These are phyloP conservation scores for Bradypodion pumilum DNA, from an alignment of 2,797 vertebrate species.

Conservation along the genomic window DNA sequence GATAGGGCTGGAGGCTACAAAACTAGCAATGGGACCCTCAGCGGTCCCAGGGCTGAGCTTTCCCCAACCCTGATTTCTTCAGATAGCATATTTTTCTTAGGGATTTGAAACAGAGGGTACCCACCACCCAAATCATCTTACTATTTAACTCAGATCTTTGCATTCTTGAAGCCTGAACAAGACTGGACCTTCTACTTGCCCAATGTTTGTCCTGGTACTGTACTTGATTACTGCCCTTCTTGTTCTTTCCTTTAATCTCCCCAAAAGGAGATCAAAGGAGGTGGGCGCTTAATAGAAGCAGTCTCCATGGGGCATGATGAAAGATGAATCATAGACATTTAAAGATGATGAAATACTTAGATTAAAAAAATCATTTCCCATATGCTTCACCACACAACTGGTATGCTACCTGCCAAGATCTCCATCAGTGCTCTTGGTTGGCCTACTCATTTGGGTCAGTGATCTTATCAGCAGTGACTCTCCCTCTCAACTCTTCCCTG, in stretches of 20 bases:
- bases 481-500: too few relatives aligned
- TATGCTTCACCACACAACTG: neutral
- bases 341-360: neutral
- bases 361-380: neutral
- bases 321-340: neutral
- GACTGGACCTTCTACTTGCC: neutral
- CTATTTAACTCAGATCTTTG: neutral
- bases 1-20: too few relatives aligned
- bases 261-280: neutral
- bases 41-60: too few relatives aligned
- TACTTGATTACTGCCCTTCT: neutral
- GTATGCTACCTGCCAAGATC: too few relatives aligned
- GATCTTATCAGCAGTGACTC: too few relatives aligned
- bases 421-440: too few relatives aligned
- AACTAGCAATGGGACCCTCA: too few relatives aligned
- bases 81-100: too few relatives aligned
- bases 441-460: too few relatives aligned
- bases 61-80: too few relatives aligned
- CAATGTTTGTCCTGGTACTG: neutral
- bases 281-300: neutral
- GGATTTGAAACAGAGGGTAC: neutral
- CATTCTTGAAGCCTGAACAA: too few relatives aligned
- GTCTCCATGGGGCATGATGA: constrained; percentile 4
- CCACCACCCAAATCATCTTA: neutral
- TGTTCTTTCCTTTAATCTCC: neutral